Evolutionary conservation across 37 sponge, comb jelly and placozoan genomes (phyloP), one percentile per base, ranked within the genome.

Genomic region (Chondrosia reniformis): DNA sequence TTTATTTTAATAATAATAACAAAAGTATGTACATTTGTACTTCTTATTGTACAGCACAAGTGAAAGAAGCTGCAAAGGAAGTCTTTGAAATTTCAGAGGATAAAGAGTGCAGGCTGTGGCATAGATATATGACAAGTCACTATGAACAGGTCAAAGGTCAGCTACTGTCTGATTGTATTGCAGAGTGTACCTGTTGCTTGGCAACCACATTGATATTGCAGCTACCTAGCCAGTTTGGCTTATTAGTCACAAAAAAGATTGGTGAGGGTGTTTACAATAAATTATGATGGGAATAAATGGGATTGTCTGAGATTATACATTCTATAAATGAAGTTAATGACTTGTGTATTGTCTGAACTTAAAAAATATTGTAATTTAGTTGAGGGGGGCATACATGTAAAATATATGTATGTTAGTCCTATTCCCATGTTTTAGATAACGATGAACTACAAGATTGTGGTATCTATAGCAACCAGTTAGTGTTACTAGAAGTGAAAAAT

Each of bases 21-120:
- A n/a, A n/a, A n/a, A n/a, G n/a, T n/a, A n/a, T n/a, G n/a, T n/a
- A n/a, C n/a, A n/a, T n/a, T n/a, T n/a, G n/a, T n/a, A n/a, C n/a
- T n/a, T n/a, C n/a, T n/a, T n/a, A n/a, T n/a, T 49, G 15, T 19
- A 49, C 28, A 33, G 45, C 13, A 55, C 76, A 79, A 10, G 46
- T 94, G 17, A 79, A 82, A 67, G 59, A 42, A 42, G 66, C 30
- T 6, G 41, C 86, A 46, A 65, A 56, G 73, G 74, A 81, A 25
- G 62, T 36, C 0, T 91, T 97, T 71, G 33, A 81, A 10, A 46
- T 93, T 4, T 21, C 61, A 3, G 39, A 59, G 25, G 83, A 84
- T 25, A 69, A 69, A 1, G 92, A 86, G 62, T 79, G 77, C 61
- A 77, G 97, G 0, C 57, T 97, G 30, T 97, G 92, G 92, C 87